phyloP scores from a whole-genome alignment of 2,113 vertebrate species.

The Bettongia penicillata region DNA sequence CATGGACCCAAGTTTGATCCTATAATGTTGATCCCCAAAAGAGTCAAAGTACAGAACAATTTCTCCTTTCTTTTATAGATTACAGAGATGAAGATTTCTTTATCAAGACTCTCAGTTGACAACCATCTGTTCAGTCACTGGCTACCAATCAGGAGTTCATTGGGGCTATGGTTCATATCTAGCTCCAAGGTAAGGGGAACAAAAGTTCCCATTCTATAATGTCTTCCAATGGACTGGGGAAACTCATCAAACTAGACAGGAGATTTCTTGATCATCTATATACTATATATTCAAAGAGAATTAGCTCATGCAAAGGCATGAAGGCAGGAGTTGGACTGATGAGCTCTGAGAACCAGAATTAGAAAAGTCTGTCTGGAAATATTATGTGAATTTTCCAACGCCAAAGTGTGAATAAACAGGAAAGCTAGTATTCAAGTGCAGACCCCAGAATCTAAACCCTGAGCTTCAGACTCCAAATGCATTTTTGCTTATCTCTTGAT shows the following conservation, averaged over 20 bases:
- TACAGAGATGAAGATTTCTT: neutral
- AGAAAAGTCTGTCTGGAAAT: neutral
- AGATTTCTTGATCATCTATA: neutral
- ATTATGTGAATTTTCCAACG: neutral
- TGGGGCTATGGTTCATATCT: neutral
- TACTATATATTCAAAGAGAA: neutral
- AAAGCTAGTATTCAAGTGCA: neutral
- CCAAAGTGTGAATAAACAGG: neutral
- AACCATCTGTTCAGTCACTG: neutral
- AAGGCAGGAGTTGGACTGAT: neutral
- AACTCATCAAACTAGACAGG: neutral
- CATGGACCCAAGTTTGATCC: neutral
- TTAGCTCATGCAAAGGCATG: neutral
- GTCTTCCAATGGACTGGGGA: neutral
- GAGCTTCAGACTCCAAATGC: neutral
- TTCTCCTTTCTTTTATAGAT: neutral
- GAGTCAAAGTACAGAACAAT: neutral
- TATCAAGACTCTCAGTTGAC: neutral
- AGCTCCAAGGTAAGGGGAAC: neutral
- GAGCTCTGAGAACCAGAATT: neutral
- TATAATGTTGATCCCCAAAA: neutral
- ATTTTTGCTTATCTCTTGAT: neutral
- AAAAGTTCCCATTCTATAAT: neutral
- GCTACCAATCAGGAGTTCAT: neutral
- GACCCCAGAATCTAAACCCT: neutral